These are phyloP conservation scores for Cydia amplana DNA, from an alignment of 1,140 invertebrate genomes.

Conservation along the genomic window DNA sequence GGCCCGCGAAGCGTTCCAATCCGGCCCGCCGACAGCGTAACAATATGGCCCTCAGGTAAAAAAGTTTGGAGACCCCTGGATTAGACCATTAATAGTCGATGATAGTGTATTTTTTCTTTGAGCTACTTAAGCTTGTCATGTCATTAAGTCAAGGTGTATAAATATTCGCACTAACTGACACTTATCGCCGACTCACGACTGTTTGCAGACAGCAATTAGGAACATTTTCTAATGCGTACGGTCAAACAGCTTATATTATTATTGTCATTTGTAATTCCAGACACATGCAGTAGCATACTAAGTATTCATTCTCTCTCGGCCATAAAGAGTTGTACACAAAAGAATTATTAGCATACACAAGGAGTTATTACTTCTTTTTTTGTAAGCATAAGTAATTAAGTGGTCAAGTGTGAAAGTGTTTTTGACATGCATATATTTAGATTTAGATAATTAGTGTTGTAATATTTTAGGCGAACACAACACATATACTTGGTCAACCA, in stretches of 20 bases:
- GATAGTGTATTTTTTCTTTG: not conserved
- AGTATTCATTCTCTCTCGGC: not conserved
- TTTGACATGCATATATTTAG: not conserved
- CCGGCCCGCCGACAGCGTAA: too few species aligned
- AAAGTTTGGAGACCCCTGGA: too few species aligned
- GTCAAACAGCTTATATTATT: conserved; percentile 13
- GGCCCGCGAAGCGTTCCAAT: too few species aligned
- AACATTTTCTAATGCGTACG: not conserved
- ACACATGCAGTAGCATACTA: conserved; percentile 14
- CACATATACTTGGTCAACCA: too few species aligned
- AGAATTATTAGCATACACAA: conserved; percentile 1
- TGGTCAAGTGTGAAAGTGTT: conserved; percentile 5
- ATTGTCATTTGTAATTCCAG: conserved; percentile 5
- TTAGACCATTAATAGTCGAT: not conserved
- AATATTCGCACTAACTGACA: not conserved
- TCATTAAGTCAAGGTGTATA: not conserved
- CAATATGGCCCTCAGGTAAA: too few species aligned
- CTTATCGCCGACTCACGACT: conserved; percentile 1
- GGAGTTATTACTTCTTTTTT: not conserved
- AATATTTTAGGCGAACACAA: not conserved
- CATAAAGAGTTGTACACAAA: conserved; percentile 13
- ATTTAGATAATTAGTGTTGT: not conserved
- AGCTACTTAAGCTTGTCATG: not conserved
- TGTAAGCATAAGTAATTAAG: not conserved
- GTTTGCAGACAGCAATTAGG: conserved; percentile 2